Evolutionary conservation across 2,797 vertebrate genomes (phyloP).

Genomic region (Macrochelys suwanniensis): DNA sequence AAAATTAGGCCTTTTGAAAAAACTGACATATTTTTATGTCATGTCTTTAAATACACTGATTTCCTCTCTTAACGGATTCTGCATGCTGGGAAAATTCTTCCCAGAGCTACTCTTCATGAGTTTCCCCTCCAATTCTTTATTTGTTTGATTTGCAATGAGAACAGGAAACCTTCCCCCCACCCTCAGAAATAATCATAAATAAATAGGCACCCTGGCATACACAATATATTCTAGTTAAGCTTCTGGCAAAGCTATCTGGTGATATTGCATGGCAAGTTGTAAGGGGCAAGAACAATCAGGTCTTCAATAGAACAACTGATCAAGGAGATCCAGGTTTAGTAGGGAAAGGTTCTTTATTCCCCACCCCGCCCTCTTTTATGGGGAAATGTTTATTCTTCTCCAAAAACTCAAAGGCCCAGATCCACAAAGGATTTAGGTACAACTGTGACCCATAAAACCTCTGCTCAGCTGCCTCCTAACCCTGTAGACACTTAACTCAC

Average conservation of each 20-base stretch:
- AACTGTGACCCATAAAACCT: background rate
- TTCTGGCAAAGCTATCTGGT: fast-evolving
- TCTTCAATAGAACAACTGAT: background rate
- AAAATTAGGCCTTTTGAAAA: background rate
- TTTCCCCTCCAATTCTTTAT: background rate
- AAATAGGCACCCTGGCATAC: fast-evolving
- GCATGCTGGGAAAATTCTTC: fast-evolving
- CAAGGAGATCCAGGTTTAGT: no score
- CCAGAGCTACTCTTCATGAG: fast-evolving
- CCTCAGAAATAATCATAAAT: no score
- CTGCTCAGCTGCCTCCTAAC: background rate
- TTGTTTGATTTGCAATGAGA: background rate
- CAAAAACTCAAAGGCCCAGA: background rate
- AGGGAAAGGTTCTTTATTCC: background rate
- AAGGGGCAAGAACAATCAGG: background rate
- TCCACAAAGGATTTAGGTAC: background rate
- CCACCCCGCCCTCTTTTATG: background rate
- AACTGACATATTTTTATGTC: background rate
- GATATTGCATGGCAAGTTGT: fast-evolving
- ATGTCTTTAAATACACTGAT: background rate
- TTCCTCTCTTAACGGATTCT: background rate
- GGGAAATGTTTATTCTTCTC: background rate
- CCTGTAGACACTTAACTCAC: background rate
- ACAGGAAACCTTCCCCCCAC: background rate
- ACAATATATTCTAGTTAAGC: fast-evolving